Conservation (phyloP, 2,888 invertebrate genomes). For the Diogma glabrata region DNA sequence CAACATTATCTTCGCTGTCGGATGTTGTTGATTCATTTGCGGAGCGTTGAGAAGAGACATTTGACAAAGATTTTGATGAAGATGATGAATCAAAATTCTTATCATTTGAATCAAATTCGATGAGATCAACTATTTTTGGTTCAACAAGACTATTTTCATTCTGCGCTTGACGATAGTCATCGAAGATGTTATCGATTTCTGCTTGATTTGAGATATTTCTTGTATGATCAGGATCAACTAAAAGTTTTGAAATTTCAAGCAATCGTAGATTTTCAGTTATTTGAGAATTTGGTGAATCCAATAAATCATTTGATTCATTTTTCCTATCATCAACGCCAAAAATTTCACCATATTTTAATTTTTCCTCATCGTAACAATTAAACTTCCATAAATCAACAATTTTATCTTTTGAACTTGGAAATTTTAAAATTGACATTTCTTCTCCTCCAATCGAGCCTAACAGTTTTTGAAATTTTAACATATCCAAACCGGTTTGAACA, state of each 20-base stretch:
- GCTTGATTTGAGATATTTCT: background rate
- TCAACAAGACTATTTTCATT: slow-evolving; percentile 3
- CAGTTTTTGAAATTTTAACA: slow-evolving; percentile 43
- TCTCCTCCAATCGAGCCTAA: slow-evolving; percentile 44
- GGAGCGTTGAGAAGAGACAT: too few species aligned
- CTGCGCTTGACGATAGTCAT: too few species aligned
- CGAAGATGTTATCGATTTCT: slow-evolving; percentile 2
- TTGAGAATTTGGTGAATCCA: background rate
- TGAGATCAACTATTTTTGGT: too few species aligned
- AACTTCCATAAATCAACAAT: slow-evolving; percentile 20
- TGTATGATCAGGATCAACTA: background rate
- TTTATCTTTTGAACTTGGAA: slow-evolving; percentile 31
- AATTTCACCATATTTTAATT: slow-evolving; percentile 8
- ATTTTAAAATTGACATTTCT: slow-evolving; percentile 39
- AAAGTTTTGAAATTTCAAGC: background rate
- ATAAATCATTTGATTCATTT: background rate
- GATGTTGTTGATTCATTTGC: too few species aligned
- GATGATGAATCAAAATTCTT: slow-evolving; percentile 3
- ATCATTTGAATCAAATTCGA: slow-evolving; percentile 1
- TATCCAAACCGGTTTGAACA: slow-evolving; percentile 52
- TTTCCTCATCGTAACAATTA: slow-evolving; percentile 18
- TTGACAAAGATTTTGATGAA: background rate
- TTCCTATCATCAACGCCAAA: background rate
- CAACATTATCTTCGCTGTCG: too few species aligned
- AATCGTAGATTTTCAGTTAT: slow-evolving; percentile 3